Evolutionary conservation across 2,113 vertebrate genomes (phyloP), one percentile per base, ranked within the genome.

Genomic region (Vimba vimba): DNA sequence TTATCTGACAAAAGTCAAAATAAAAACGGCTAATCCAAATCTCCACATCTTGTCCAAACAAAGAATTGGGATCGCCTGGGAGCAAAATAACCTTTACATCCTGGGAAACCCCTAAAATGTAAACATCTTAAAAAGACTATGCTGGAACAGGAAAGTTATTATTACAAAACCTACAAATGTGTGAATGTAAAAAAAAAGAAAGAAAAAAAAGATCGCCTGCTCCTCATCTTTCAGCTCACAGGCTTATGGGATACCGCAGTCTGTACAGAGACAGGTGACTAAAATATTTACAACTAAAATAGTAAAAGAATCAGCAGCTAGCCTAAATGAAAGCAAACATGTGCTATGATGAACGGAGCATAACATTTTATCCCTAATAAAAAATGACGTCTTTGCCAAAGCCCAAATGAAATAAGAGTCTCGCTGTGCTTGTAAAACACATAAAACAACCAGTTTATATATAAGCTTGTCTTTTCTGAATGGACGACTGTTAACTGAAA

Each of bases 231-330:
- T 79, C 62, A 52, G 15, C 30, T 36, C 27, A 25, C 6, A 17
- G 62, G 30, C 74, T 84, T 74, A 60, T 52, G 64, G n/a, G 10
- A 39, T 10, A 82, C 85, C 55, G 21, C 52, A 59, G 64, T 47
- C 78, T 50, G 57, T 19, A 64, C 6, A 0, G 27, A 86, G 79
- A 86, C 85, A 81, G 79, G 79, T 79, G 64, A 64, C 77, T 74
- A 36, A 73, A 80, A 86, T 82, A 71, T 86, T 86, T 86, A 82
- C 79, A 81, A 52, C 68, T 60, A 62, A 33, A 86, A 86, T 39
- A 83, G 68, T 59, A 73, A 83, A 83, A 83, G 77, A 83, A 52
- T 47, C 62, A 75, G 15, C 79, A 50, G 68, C 71, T 66, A 79
- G 77, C 30, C 55, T 79, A 60, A 82, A 82, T 17, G 79, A 68